Percentiles rank a stretch among this genome's conserved stretches.
Conservation (phyloP, 2,797 vertebrate genomes). For the Sciurus vulgaris region DNA sequence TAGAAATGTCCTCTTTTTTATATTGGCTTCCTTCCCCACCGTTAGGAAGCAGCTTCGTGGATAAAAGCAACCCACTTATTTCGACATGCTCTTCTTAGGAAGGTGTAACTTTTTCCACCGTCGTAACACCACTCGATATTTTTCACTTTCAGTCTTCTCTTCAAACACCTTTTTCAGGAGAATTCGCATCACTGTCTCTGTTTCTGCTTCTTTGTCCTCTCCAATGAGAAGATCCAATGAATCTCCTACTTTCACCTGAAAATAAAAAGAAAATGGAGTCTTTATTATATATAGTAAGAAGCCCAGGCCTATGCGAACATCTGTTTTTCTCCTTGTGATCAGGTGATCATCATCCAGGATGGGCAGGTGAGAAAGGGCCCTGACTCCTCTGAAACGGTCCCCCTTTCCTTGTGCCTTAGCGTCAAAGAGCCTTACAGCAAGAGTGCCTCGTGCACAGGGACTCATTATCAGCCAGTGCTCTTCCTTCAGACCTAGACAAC, state of each 20-base stretch:
- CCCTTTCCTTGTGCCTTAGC: neutral
- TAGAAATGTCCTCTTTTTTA: conserved; percentile 22
- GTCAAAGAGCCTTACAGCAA: too few species aligned
- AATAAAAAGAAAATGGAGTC: conserved; percentile 37
- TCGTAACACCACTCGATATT: conserved; percentile 92
- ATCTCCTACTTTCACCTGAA: conserved; percentile 96
- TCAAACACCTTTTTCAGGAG: conserved; percentile 90
- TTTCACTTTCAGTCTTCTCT: conserved; percentile 91
- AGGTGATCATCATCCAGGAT: neutral
- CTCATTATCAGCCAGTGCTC: neutral
- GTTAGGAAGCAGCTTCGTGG: neutral
- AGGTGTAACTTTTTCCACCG: conserved; percentile 94
- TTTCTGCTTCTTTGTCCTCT: conserved; percentile 92
- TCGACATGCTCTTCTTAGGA: conserved; percentile 88
- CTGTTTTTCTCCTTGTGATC: neutral
- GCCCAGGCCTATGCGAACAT: neutral
- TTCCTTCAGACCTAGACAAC: neutral
- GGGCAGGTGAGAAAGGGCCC: neutral
- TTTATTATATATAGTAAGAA: neutral
- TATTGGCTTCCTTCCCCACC: neutral
- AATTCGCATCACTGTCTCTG: conserved; percentile 93
- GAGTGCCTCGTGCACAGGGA: neutral
- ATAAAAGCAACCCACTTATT: conserved; percentile 77
- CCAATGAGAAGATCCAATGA: conserved; percentile 93
- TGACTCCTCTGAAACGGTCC: neutral